These are phyloP conservation scores for Percina caprodes DNA, from an alignment of 2,113 vertebrate species.

Conservation along the genomic window DNA sequence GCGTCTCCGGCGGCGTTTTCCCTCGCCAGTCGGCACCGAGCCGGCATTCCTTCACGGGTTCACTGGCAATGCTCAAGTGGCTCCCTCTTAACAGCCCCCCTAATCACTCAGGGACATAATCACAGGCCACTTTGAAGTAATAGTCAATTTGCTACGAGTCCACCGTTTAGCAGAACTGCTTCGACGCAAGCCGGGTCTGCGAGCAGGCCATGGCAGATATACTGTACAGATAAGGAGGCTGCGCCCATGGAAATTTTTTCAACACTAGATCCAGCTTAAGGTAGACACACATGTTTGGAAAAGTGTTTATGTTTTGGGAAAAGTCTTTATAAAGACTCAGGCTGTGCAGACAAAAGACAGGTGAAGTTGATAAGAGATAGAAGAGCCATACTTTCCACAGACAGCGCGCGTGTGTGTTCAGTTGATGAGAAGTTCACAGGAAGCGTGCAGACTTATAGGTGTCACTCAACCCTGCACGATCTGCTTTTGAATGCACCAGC, in stretches of 20 bases:
- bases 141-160: conserved; percentile 82
- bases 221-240: conserved; percentile 65
- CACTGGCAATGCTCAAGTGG: conserved; percentile 86
- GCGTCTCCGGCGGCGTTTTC: conserved; percentile 77
- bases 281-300: not conserved
- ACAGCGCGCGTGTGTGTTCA: conserved; percentile 16
- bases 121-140: conserved; percentile 87
- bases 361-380: conserved; percentile 39
- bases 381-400: conserved; percentile 6
- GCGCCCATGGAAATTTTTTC: conserved; percentile 14
- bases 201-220: conserved; percentile 68
- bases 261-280: conserved; percentile 24
- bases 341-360: conserved; percentile 39
- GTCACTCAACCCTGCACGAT: conserved; percentile 57
- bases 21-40: conserved; percentile 55
- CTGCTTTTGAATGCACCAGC: conserved; percentile 68
- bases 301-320: conserved; percentile 17
- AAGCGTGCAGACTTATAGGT: conserved; percentile 59
- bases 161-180: conserved; percentile 77
- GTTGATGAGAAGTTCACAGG: conserved; percentile 69
- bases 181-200: conserved; percentile 56
- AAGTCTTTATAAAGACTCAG: not conserved
- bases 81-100: conserved; percentile 86
- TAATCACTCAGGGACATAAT: conserved; percentile 90
- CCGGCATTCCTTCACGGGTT: conserved; percentile 85